phyloP scores from a whole-genome alignment of 2,113 vertebrate genomes.

The Bothrops jararaca region DNA sequence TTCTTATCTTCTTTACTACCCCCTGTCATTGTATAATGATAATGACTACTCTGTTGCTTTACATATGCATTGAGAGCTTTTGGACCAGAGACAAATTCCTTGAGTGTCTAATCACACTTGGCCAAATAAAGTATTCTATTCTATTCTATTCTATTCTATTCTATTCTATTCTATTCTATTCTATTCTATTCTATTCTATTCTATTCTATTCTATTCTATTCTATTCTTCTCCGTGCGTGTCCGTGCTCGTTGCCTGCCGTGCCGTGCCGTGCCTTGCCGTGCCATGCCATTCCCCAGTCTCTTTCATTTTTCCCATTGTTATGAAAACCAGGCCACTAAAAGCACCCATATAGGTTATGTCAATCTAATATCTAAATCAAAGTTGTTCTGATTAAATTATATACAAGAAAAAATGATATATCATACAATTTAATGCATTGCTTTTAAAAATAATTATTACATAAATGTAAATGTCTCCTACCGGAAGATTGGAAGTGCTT shows the following conservation, averaged over 20 bases:
- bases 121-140: background rate
- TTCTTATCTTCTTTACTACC: background rate
- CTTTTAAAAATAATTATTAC: background rate
- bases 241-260: too few relatives aligned
- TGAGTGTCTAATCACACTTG: background rate
- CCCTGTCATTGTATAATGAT: background rate
- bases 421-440: background rate
- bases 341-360: background rate
- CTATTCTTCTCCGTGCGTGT: too few relatives aligned
- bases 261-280: accelerated
- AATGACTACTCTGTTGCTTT: background rate
- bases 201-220: too few relatives aligned
- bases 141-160: background rate
- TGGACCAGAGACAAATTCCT: background rate
- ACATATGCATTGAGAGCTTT: background rate
- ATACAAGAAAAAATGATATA: background rate
- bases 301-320: background rate
- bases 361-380: background rate
- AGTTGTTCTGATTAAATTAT: background rate
- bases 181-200: too few relatives aligned
- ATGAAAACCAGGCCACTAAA: background rate
- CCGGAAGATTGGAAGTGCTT: background rate
- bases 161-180: background rate
- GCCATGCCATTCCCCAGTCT: background rate
- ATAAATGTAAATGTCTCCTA: background rate